phyloP scores from a whole-genome alignment of 2,113 vertebrate genomes.

The Menura novaehollandiae region DNA sequence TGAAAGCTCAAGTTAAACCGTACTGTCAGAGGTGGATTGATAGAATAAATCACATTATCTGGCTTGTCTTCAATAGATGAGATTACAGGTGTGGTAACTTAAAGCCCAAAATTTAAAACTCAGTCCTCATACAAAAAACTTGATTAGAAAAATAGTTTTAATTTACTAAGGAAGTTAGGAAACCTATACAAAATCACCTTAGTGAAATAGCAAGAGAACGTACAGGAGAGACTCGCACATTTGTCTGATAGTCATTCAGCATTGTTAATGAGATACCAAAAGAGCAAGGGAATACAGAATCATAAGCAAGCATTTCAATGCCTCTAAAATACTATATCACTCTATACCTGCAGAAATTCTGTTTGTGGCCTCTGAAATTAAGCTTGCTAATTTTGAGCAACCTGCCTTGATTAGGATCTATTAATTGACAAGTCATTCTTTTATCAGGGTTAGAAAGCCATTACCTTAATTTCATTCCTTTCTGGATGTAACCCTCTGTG shows the following conservation, averaged over 20 bases:
- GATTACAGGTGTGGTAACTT: background rate
- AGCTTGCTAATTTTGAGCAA: background rate
- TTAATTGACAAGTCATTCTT: background rate
- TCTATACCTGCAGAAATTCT: background rate
- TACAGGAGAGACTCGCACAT: background rate
- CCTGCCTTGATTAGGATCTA: background rate
- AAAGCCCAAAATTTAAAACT: background rate
- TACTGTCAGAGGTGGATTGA: background rate
- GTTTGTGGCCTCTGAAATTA: background rate
- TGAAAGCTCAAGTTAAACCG: background rate
- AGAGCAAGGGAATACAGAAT: background rate
- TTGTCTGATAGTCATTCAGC: background rate
- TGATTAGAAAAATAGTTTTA: background rate
- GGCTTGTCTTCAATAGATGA: background rate
- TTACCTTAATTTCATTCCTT: background rate
- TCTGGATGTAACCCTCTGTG: background rate
- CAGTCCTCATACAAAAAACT: background rate
- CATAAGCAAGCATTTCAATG: background rate
- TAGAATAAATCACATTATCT: background rate
- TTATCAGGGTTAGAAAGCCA: background rate
- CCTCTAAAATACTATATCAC: background rate
- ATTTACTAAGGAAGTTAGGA: background rate
- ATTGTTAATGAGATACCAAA: background rate
- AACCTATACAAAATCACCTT: background rate
- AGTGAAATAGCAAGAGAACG: background rate